phyloP scores from a whole-genome alignment of 2,888 invertebrate genomes.

The Cheilosia soror region DNA sequence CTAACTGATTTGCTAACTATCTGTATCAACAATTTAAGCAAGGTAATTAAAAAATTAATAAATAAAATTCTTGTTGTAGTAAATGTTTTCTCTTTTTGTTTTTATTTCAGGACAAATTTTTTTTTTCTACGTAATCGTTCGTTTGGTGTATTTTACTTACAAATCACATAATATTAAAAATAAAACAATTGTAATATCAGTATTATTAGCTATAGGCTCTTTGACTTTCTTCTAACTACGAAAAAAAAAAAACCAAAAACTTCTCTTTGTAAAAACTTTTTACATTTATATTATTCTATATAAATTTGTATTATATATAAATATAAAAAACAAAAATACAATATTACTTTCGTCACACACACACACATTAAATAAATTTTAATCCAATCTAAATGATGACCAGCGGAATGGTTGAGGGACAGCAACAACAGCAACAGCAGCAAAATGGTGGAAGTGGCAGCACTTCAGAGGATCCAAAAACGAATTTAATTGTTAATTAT shows the following conservation, averaged over 20 bases:
- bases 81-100: not conserved
- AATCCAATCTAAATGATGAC: slow-evolving; percentile 77
- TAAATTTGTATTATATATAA: slow-evolving; percentile 49
- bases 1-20: slow-evolving; percentile 51
- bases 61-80: not conserved
- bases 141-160: slow-evolving; percentile 65
- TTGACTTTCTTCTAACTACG: slow-evolving; percentile 52
- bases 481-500: slow-evolving; percentile 97
- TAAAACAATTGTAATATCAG: slow-evolving; percentile 63
- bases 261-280: slow-evolving; percentile 47
- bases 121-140: slow-evolving; percentile 52
- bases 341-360: slow-evolving; percentile 29
- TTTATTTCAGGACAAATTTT: slow-evolving; percentile 42
- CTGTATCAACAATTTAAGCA: slow-evolving; percentile 53
- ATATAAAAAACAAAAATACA: slow-evolving; percentile 8
- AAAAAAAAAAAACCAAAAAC: slow-evolving; percentile 19
- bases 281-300: slow-evolving; percentile 33
- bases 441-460: slow-evolving; percentile 77
- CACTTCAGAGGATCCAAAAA: slow-evolving; percentile 90
- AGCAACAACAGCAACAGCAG: slow-evolving; percentile 87
- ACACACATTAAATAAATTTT: slow-evolving; percentile 39
- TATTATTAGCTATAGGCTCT: slow-evolving; percentile 71
- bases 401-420: slow-evolving; percentile 86
- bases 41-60: slow-evolving; percentile 34
- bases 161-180: slow-evolving; percentile 52